These are phyloP conservation scores for Protomyctophum bolini DNA, from an alignment of 2,113 vertebrate species.

Conservation along the genomic window DNA sequence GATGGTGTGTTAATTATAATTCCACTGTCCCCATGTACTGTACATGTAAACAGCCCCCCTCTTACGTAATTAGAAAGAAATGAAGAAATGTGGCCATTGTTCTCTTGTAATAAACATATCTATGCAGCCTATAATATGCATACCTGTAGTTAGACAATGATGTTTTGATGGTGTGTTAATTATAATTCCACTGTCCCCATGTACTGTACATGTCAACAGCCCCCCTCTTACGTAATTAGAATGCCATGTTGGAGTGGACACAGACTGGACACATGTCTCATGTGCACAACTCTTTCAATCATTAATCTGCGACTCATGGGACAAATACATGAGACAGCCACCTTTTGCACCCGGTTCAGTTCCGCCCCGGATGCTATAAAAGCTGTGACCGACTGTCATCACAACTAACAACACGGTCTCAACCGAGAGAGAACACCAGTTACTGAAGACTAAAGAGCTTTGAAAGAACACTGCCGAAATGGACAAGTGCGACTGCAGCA, in stretches of 20 bases:
- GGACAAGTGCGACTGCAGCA: constrained; percentile 80
- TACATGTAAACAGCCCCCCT: not conserved
- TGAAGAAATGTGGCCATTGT: too few species aligned
- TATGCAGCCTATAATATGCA: too few species aligned
- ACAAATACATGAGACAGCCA: not conserved
- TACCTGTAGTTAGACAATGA: not conserved
- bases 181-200: not conserved
- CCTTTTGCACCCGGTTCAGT: constrained; percentile 71
- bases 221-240: constrained; percentile 32
- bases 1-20: not conserved
- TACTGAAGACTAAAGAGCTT: rapidly evolving
- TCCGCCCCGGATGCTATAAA: constrained; percentile 61
- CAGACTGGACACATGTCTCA: not conserved
- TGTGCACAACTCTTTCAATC: constrained; percentile 60
- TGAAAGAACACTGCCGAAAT: constrained; percentile 38
- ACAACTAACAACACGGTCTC: constrained; percentile 7
- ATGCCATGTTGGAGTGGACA: not conserved
- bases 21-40: too few species aligned
- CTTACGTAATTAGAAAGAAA: constrained; percentile 40
- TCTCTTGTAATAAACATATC: too few species aligned
- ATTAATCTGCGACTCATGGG: not conserved
- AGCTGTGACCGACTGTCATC: rapidly evolving
- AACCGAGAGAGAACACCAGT: not conserved
- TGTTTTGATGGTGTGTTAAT: constrained; percentile 1
- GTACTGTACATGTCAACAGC: not conserved